Conservation (phyloP, 2,888 invertebrate species). For the Pseudococcus jackbeardsleyi region DNA sequence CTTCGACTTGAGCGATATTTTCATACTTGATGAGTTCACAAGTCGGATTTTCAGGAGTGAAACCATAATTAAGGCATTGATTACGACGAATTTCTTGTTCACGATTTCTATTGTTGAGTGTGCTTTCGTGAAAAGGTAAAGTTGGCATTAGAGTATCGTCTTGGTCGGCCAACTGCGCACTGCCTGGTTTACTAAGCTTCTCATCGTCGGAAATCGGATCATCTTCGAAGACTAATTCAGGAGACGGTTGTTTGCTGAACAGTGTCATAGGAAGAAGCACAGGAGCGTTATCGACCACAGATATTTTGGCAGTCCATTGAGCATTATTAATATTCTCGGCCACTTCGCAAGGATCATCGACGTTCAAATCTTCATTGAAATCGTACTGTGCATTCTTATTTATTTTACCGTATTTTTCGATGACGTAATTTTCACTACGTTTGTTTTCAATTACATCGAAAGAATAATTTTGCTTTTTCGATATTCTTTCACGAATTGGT, state of each 20-base stretch:
- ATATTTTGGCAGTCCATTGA: slow-evolving; percentile 35
- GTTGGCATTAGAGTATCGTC: background rate
- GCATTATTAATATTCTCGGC: background rate
- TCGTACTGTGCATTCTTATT: background rate
- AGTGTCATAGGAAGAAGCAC: background rate
- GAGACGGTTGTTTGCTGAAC: background rate
- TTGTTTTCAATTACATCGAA: background rate
- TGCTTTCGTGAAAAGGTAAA: background rate
- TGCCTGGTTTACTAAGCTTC: background rate
- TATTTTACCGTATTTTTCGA: slow-evolving; percentile 18
- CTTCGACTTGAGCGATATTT: background rate
- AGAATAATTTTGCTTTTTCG: slow-evolving; percentile 34
- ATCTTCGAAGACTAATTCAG: background rate
- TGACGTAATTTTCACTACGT: background rate
- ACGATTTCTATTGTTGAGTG: background rate
- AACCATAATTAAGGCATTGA: background rate
- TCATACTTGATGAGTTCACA: background rate
- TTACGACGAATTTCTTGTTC: background rate
- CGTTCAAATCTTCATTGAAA: background rate
- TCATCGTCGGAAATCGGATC: background rate
- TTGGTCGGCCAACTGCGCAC: background rate
- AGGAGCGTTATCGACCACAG: background rate
- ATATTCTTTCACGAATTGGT: background rate
- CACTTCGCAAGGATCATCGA: background rate
- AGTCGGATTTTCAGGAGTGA: background rate